Percentiles rank a stretch among this genome's conserved stretches.
Conservation (phyloP, 1,140 invertebrate genomes). For the Drosophila ananassae region DNA sequence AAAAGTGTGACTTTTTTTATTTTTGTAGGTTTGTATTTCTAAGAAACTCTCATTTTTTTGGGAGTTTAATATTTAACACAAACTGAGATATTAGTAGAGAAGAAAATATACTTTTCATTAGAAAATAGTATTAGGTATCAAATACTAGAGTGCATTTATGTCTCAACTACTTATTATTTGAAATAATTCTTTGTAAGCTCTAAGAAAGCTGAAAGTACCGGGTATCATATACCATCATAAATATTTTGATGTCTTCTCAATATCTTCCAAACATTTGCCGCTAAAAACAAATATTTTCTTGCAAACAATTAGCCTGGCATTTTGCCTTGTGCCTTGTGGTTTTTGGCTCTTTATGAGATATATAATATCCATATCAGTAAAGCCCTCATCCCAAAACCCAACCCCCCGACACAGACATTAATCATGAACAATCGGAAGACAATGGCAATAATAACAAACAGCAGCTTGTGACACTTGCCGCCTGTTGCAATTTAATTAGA, state of each 20-base stretch:
- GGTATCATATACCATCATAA: no score
- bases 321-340: neutral
- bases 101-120: no score
- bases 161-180: no score
- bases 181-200: no score
- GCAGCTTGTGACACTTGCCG: slow-evolving; percentile 48
- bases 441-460: slow-evolving; percentile 17
- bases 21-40: no score
- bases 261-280: no score
- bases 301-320: neutral
- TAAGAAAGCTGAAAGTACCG: no score
- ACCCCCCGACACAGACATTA: slow-evolving; percentile 15
- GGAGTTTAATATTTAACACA: no score
- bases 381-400: neutral
- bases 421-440: slow-evolving; percentile 36
- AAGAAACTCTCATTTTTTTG: no score
- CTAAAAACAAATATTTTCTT: neutral
- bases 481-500: slow-evolving; percentile 60
- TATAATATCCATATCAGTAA: neutral
- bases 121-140: neutral
- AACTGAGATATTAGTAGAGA: no score
- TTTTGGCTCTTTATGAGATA: neutral
- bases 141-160: neutral
- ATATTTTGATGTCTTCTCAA: no score
- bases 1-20: no score